Percentiles rank a stretch among this genome's conserved stretches.
These are phyloP conservation scores for Clarias magur DNA, from an alignment of 2,113 vertebrate species.

Conservation along the genomic window DNA sequence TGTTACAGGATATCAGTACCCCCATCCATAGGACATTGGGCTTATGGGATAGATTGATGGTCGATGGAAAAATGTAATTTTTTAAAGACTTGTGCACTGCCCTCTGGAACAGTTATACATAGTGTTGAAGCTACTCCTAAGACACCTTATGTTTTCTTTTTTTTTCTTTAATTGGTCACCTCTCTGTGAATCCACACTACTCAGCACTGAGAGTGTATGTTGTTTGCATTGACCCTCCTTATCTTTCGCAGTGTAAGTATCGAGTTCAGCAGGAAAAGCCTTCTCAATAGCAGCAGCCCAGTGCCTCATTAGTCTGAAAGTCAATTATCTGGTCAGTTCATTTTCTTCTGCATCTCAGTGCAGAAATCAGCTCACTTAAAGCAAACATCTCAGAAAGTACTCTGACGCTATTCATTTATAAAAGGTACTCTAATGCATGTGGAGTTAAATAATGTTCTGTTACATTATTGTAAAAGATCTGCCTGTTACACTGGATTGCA, in stretches of 20 bases:
- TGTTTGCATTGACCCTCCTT: slow-evolving; percentile 21
- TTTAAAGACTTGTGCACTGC: background rate
- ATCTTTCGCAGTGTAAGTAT: slow-evolving; percentile 28
- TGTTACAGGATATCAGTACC: background rate
- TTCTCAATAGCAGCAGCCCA: slow-evolving; percentile 23
- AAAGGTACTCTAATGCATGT: slow-evolving; percentile 7
- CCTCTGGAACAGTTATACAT: background rate
- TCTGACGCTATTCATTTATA: slow-evolving; percentile 7
- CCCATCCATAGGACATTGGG: background rate
- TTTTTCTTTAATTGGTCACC: background rate
- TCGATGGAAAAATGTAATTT: background rate
- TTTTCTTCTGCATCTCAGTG: slow-evolving; percentile 27
- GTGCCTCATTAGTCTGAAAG: slow-evolving; percentile 45
- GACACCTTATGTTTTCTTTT: background rate
- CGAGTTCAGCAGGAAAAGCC: slow-evolving; percentile 13
- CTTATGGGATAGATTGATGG: background rate
- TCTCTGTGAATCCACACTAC: background rate
- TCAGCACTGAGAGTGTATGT: background rate
- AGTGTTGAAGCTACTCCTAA: background rate
- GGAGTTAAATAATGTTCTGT: slow-evolving; percentile 21
- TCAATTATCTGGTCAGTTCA: slow-evolving; percentile 41
- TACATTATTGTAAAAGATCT: slow-evolving; percentile 22
- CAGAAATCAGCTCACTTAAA: slow-evolving; percentile 24
- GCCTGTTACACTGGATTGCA: background rate
- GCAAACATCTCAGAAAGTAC: slow-evolving; percentile 31